Evolutionary conservation across 2,113 vertebrate species (phyloP).

Genomic region (Channa argus): DNA sequence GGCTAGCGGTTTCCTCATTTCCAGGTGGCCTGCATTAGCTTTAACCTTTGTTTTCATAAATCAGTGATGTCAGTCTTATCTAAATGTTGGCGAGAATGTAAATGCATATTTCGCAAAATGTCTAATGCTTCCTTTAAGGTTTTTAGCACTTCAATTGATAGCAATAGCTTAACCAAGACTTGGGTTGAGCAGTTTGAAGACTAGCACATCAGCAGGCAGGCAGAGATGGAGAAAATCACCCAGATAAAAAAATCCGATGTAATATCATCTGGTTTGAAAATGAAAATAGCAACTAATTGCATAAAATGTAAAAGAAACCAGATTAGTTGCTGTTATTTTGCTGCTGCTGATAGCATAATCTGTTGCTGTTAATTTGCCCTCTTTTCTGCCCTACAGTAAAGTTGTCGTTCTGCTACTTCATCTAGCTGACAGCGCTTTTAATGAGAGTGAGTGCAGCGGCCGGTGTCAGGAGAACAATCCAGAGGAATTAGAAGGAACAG

Average conservation of each 20-base stretch:
- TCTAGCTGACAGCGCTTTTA: conserved; percentile 62
- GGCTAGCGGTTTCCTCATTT: neutral
- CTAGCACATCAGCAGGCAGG: conserved; percentile 31
- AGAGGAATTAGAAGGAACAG: conserved; percentile 69
- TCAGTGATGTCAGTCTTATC: neutral
- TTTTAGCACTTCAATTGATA: conserved; percentile 29
- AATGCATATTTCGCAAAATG: neutral
- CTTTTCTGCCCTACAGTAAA: conserved; percentile 47
- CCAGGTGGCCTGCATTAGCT: neutral
- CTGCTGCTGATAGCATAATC: conserved; percentile 35
- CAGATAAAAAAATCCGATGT: conserved; percentile 16
- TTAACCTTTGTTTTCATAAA: conserved; percentile 4
- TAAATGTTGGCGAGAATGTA: neutral
- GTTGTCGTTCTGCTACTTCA: conserved; percentile 54
- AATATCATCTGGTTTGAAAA: conserved; percentile 40
- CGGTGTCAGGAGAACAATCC: conserved; percentile 73
- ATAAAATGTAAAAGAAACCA: conserved; percentile 30
- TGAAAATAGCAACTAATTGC: conserved; percentile 55
- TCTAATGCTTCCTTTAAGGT: neutral
- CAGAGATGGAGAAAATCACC: conserved; percentile 31
- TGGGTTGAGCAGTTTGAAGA: conserved; percentile 39
- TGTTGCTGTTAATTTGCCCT: conserved; percentile 44
- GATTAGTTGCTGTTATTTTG: conserved; percentile 42
- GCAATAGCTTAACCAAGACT: conserved; percentile 38
- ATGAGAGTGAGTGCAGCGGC: conserved; percentile 64